Conservation (phyloP, 2,797 vertebrate genomes). For the Pangasius mekongensis region DNA sequence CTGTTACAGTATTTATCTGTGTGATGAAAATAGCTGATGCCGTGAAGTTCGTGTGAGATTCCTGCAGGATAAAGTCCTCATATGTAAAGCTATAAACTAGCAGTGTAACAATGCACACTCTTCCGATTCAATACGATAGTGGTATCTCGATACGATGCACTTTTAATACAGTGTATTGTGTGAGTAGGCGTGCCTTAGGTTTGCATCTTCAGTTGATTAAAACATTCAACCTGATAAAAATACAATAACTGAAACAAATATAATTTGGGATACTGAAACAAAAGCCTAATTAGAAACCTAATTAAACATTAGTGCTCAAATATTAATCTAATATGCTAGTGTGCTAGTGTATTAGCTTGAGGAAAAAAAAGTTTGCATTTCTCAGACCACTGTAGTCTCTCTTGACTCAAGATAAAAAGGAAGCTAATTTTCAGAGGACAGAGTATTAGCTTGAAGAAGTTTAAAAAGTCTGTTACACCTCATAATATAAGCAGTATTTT, state of each 20-base stretch:
- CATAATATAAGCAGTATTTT: neutral
- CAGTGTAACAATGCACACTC: neutral
- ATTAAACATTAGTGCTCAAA: no score
- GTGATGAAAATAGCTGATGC: neutral
- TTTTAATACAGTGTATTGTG: neutral
- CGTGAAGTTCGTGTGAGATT: neutral
- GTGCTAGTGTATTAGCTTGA: no score
- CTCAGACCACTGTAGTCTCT: no score
- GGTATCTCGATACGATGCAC: neutral
- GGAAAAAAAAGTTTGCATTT: no score
- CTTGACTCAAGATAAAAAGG: neutral
- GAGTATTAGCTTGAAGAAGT: neutral
- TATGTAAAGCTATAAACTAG: neutral
- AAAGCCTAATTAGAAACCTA: no score
- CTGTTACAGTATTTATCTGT: neutral
- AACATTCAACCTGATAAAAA: no score
- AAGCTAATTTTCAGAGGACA: neutral
- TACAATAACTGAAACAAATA: no score
- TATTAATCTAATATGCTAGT: no score
- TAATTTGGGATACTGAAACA: no score
- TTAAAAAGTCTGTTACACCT: neutral
- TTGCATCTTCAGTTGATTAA: neutral
- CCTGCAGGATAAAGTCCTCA: neutral
- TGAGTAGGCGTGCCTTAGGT: neutral
- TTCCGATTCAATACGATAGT: neutral